Evolutionary conservation across 2,113 vertebrate genomes (phyloP), one percentile per base, ranked within the genome.

Genomic region (Serilophus lunatus): DNA sequence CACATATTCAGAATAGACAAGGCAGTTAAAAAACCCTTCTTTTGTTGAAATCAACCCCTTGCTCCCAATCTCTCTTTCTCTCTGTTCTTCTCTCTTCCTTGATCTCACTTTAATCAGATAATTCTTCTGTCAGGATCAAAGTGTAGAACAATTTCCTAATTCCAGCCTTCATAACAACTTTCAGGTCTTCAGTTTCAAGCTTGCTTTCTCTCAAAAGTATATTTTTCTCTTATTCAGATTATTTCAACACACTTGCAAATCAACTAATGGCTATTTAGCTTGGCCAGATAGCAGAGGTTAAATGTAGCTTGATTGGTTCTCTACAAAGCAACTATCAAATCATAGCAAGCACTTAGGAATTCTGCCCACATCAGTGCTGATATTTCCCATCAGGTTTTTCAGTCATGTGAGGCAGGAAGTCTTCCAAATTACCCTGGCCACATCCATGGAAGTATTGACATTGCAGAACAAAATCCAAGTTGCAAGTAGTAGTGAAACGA

Each of bases 401-500:
- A 86, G 51, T 50, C 2, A 8, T 74, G 51, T 42, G 33, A 91
- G 60, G 83, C 77, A 90, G 86, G 22, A 18, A 90, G 18, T 78
- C 60, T 54, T 72, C 33, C 0, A 18, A 81, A 89, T 60, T n/a
- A 83, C 33, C 20, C 42, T 66, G 33, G 35, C 36, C 59, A 94
- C 44, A 38, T 63, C 56, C 51, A 68, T 12, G 50, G 75, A 71
- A 81, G 29, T 56, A 86, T 26, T 93, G 64, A 29, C 45, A 65
- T 12, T 94, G 69, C 23, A 84, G 87, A 84, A 92, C 38, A 29
- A 95, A 93, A 92, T 91, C 59, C 64, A 89, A 84, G 51, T 38
- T 63, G 25, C 60, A 88, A 78, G 31, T 20, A 61, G 29, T 33
- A 47, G 40, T 88, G 53, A 76, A 80, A 86, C 13, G 69, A 92